Evolutionary conservation across 2,797 vertebrate species (phyloP).

Genomic region (Eidolon dupreanum): DNA sequence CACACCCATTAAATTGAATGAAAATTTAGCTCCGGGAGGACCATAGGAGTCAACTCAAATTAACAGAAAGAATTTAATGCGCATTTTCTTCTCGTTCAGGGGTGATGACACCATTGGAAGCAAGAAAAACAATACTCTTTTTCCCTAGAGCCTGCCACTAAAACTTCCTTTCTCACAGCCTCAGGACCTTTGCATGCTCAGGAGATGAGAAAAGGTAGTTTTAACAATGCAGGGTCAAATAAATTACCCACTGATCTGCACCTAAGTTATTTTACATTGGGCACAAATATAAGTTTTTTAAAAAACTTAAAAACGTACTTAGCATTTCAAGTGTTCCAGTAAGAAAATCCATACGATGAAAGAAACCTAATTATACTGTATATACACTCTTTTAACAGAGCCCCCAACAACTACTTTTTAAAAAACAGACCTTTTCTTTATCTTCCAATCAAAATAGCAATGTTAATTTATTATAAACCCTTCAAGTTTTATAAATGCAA

Average conservation of each 20-base stretch:
- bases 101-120: background rate
- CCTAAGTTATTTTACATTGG: background rate
- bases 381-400: background rate
- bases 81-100: background rate
- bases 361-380: background rate
- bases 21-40: background rate
- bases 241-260: background rate
- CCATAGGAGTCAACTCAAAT: background rate
- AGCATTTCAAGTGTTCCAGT: background rate
- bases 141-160: background rate
- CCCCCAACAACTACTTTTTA: background rate
- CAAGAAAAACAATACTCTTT: background rate
- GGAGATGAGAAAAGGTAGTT: background rate
- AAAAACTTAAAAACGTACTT: background rate
- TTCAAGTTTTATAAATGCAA: background rate
- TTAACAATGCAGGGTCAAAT: background rate
- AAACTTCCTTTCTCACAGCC: background rate
- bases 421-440: background rate
- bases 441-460: constrained; percentile 26
- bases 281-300: background rate
- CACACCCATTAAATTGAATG: constrained; percentile 11
- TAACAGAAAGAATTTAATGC: constrained; percentile 12
- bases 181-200: background rate
- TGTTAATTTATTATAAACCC: background rate
- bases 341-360: constrained; percentile 28